Conservation (phyloP, 2,797 vertebrate species). For the Dicrostonyx torquatus region DNA sequence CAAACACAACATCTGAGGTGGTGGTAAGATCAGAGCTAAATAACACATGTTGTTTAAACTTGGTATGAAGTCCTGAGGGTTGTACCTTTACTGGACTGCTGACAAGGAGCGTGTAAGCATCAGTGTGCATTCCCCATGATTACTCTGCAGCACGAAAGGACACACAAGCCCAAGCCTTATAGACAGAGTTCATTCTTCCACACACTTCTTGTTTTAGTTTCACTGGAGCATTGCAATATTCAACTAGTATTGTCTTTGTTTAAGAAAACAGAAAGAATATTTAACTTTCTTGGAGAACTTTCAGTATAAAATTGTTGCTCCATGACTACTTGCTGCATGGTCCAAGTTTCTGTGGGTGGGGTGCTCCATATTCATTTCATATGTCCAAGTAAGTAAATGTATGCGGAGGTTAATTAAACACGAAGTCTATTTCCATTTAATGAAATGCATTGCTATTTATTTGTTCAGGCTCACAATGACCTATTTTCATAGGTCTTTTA, state of each 20-base stretch:
- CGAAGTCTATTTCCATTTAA: conserved; percentile 28
- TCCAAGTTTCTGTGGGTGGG: conserved; percentile 51
- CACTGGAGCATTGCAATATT: not conserved
- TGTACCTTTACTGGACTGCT: conserved; percentile 64
- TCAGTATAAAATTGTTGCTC: not conserved
- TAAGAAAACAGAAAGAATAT: conserved; percentile 58
- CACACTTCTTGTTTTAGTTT: not conserved
- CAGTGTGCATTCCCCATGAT: conserved; percentile 43
- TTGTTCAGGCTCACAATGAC: conserved; percentile 31
- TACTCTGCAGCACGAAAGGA: conserved; percentile 37
- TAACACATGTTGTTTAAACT: conserved; percentile 74
- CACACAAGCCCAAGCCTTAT: conserved; percentile 44
- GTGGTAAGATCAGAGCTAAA: conserved; percentile 74
- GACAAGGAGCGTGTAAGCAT: conserved; percentile 28
- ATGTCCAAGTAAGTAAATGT: conserved; percentile 30
- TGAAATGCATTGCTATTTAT: conserved; percentile 29
- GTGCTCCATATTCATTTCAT: not conserved
- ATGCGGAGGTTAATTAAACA: not conserved
- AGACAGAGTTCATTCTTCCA: not conserved
- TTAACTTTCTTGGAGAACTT: not conserved
- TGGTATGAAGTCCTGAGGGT: conserved; percentile 45
- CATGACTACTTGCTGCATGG: not conserved
- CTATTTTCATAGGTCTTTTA: conserved; percentile 50
- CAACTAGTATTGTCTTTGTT: not conserved
- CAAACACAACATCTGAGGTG: conserved; percentile 83